These are phyloP conservation scores for Acrobeloides nanus DNA, from an alignment of 2,888 invertebrate genomes.

Conservation along the genomic window DNA sequence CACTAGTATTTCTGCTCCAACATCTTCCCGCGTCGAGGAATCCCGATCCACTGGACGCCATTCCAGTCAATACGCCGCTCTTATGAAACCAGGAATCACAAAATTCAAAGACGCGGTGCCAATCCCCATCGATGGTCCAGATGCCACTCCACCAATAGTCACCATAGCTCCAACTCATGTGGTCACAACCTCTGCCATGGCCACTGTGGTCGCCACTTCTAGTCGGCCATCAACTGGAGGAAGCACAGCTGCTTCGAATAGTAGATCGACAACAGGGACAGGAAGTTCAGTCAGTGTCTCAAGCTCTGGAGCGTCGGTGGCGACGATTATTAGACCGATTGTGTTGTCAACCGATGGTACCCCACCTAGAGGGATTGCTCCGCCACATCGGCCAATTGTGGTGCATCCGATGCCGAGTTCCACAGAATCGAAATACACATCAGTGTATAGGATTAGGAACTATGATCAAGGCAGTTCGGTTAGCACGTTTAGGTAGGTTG, in stretches of 20 bases:
- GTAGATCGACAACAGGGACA: constrained; percentile 1
- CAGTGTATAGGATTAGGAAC: constrained; percentile 3
- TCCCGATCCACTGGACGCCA: no score
- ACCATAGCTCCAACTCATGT: background rate
- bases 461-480: no score
- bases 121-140: constrained; percentile 45
- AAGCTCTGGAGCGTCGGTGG: background rate
- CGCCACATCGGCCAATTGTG: background rate
- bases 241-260: background rate
- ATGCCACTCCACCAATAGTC: constrained; percentile 2
- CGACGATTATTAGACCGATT: constrained; percentile 17
- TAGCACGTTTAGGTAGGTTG: no score
- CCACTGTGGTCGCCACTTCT: background rate
- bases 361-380: background rate
- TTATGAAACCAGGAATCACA: constrained; percentile 11
- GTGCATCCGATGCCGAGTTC: background rate
- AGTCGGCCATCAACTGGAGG: background rate
- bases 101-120: constrained; percentile 33
- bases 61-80: no score
- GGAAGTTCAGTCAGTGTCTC: background rate
- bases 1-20: constrained; percentile 20
- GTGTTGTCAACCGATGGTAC: constrained; percentile 12
- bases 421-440: constrained; percentile 4
- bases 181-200: background rate
- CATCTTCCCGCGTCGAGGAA: no score